A percentile compares a stretch with the other conserved stretches of the same genome.
Conservation (phyloP, 2,797 vertebrate genomes). For the Cossypha polioptera region DNA sequence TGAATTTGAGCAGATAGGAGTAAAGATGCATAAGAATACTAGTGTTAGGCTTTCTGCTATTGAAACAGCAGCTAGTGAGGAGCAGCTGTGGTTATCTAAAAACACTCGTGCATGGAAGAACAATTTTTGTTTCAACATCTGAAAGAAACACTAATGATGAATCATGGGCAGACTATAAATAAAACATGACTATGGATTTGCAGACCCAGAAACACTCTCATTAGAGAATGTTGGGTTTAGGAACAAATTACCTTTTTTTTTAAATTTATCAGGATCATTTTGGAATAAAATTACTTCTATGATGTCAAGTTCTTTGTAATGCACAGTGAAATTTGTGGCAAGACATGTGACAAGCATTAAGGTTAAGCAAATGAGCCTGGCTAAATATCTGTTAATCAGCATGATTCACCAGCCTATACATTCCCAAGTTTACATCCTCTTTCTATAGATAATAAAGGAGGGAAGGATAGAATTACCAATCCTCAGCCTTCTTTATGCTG, state of each 20-base stretch:
- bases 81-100: constrained; percentile 75
- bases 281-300: constrained; percentile 70
- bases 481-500: background rate
- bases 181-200: constrained; percentile 73
- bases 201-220: constrained; percentile 73
- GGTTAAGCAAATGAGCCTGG: constrained; percentile 21
- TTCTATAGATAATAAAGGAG: constrained; percentile 10
- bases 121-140: constrained; percentile 71
- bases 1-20: constrained; percentile 65
- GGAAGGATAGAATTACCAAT: background rate
- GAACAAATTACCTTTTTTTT: constrained; percentile 58
- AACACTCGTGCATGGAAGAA: constrained; percentile 43
- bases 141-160: constrained; percentile 78
- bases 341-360: constrained; percentile 12
- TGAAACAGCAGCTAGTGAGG: constrained; percentile 60
- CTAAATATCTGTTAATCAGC: constrained; percentile 34
- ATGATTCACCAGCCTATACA: constrained; percentile 40
- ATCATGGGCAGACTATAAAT: constrained; percentile 77
- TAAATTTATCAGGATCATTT: constrained; percentile 57
- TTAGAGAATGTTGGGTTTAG: constrained; percentile 70
- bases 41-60: constrained; percentile 60
- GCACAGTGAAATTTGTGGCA: constrained; percentile 23
- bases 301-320: constrained; percentile 61
- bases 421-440: background rate
- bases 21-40: constrained; percentile 46